Evolutionary conservation across 1,140 invertebrate genomes (phyloP).

Genomic region (Lepidurus arcticus): DNA sequence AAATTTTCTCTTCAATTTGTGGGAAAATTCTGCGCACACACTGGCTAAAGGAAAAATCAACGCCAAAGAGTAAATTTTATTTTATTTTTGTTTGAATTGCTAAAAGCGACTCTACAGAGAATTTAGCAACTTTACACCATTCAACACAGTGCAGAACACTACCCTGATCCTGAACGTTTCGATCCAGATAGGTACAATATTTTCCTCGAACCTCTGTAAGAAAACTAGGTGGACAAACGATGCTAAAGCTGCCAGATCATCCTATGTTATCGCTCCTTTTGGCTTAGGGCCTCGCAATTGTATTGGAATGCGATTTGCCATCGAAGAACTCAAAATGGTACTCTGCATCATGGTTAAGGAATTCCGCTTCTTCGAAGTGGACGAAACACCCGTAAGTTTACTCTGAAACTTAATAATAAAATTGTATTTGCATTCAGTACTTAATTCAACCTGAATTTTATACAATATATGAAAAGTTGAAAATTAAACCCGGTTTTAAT

Average conservation of each 20-base stretch:
- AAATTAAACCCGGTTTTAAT: constrained; percentile 12
- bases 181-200: constrained; percentile 54
- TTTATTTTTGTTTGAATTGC: not conserved
- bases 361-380: constrained; percentile 28
- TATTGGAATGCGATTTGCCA: constrained; percentile 49
- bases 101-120: not conserved
- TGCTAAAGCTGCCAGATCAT: constrained; percentile 43
- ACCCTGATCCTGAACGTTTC: constrained; percentile 55
- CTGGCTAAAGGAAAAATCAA: constrained; percentile 20
- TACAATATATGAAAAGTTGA: not conserved
- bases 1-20: not conserved
- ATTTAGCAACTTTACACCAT: constrained; percentile 48
- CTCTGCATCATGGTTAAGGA: constrained; percentile 30
- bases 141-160: constrained; percentile 56
- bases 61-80: not conserved
- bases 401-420: not conserved
- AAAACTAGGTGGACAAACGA: constrained; percentile 37
- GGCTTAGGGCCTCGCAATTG: constrained; percentile 54
- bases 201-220: not conserved
- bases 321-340: constrained; percentile 41
- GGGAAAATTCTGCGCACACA: not conserved
- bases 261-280: constrained; percentile 53
- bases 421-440: not conserved
- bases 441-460: not conserved
- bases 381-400: constrained; percentile 28